Evolutionary conservation across 2,797 vertebrate species (phyloP).

Genomic region (Pristis pectinata): DNA sequence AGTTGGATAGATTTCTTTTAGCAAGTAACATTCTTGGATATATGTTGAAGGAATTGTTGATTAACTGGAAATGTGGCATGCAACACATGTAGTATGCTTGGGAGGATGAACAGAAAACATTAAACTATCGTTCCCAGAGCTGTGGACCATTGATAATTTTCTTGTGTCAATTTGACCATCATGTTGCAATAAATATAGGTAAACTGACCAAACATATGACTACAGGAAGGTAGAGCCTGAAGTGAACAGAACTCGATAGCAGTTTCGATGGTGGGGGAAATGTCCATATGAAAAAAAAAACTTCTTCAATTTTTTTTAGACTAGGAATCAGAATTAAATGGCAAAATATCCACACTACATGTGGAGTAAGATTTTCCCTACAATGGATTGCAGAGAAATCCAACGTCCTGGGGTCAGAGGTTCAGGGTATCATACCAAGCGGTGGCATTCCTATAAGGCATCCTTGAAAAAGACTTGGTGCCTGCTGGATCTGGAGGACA

Average conservation of each 20-base stretch:
- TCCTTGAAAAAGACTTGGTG: too few species aligned
- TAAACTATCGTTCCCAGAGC: background rate
- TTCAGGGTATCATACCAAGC: too few species aligned
- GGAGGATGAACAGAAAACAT: background rate
- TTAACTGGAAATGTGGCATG: background rate
- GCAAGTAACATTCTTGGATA: background rate
- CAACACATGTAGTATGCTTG: background rate
- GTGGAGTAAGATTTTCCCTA: background rate
- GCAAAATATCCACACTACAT: background rate
- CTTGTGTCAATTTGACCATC: background rate
- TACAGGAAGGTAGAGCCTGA: background rate
- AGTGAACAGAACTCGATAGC: background rate
- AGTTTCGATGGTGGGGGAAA: background rate
- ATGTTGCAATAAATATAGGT: too few species aligned
- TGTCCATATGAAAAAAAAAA: background rate
- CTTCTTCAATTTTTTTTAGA: background rate
- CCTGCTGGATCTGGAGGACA: too few species aligned
- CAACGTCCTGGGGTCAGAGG: background rate
- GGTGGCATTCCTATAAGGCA: too few species aligned
- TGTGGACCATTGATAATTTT: background rate
- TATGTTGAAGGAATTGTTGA: background rate
- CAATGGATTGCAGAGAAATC: background rate
- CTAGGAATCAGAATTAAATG: background rate
- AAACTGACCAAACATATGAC: background rate
- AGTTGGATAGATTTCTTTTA: background rate